These are phyloP conservation scores for Drosophila elegans DNA, from an alignment of 1,140 invertebrate genomes.

Conservation along the genomic window DNA sequence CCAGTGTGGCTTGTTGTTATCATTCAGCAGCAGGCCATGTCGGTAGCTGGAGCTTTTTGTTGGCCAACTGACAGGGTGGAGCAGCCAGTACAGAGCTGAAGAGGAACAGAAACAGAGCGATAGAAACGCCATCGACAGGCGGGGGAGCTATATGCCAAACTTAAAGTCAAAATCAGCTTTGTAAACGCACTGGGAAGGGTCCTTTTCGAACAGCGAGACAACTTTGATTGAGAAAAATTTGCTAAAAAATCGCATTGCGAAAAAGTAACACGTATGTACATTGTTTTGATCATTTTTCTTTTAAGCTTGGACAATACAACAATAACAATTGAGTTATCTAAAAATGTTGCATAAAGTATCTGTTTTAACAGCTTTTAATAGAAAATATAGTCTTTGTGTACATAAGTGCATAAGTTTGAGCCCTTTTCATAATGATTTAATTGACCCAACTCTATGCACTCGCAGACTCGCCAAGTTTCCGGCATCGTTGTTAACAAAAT, in stretches of 20 bases:
- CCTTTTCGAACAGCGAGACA: constrained; percentile 2
- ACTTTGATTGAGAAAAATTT: constrained; percentile 13
- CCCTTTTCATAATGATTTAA: constrained; percentile 15
- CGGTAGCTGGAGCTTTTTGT: constrained; percentile 41
- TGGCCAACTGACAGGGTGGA: constrained; percentile 42
- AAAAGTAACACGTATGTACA: not conserved
- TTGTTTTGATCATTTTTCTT: too few species aligned
- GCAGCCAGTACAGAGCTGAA: constrained; percentile 19
- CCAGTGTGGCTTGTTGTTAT: constrained; percentile 70
- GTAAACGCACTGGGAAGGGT: not conserved
- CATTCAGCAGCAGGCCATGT: constrained; percentile 77
- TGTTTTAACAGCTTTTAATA: not conserved
- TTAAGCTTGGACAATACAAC: too few species aligned
- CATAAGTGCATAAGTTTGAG: not conserved
- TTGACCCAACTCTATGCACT: constrained; percentile 9
- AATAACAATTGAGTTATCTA: too few species aligned
- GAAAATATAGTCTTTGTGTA: not conserved
- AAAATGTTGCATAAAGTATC: too few species aligned
- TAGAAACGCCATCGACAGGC: constrained; percentile 66
- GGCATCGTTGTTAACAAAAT: constrained; percentile 10
- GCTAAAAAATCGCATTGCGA: not conserved
- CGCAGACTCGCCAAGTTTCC: constrained; percentile 2
- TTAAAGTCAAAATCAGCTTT: constrained; percentile 28
- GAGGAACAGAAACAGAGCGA: constrained; percentile 15
- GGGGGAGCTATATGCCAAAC: constrained; percentile 46